Evolutionary conservation across 2,113 vertebrate genomes (phyloP), one percentile per base, ranked within the genome.

Genomic region (Tachuris rubrigastra): DNA sequence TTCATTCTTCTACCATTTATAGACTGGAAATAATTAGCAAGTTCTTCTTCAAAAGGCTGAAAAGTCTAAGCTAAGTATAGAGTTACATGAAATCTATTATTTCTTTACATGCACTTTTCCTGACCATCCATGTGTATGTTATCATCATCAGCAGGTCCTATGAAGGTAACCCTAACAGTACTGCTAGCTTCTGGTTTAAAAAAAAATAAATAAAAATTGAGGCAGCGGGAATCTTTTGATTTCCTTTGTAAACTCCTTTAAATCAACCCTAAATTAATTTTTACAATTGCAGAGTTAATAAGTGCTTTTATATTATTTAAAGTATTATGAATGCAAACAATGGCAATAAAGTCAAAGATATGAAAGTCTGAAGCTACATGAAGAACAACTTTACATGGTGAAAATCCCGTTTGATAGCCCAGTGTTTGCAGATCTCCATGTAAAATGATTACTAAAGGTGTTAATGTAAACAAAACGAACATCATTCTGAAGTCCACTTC

Each of bases 1-100:
- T 63, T 86, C 22, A 27, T 82, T 90, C 30, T 71, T 93, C 42
- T 69, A n/a, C 24, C 44, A 68, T 74, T 77, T 87, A 47, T 47
- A 89, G 63, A 59, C 39, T 88, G 31, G 69, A 85, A 92, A 85
- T 35, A 71, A 58, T n/a, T 71, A 50, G 33, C 5, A 59, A 46
- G 7, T 69, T 87, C 47, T 89, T 30, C 25, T 73, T 94, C n/a
- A 50, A 79, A 87, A 91, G 15, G 27, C 30, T 77, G 35, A 69
- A 85, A 90, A 71, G 5, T 39, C 37, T 66, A 60, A 89, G 35
- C 27, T 80, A 80, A 76, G 12, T 25, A 8, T 49, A 65, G 60
- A 37, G 6, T 30, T 65, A 58, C 6, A 4, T 21, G 18, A 80
- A 66, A 83, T 39, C 14, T 71, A 10, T 28, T 89, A 39, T 84